phyloP scores from a whole-genome alignment of 1,140 invertebrate species.

The Anagrus nilaparvatae region DNA sequence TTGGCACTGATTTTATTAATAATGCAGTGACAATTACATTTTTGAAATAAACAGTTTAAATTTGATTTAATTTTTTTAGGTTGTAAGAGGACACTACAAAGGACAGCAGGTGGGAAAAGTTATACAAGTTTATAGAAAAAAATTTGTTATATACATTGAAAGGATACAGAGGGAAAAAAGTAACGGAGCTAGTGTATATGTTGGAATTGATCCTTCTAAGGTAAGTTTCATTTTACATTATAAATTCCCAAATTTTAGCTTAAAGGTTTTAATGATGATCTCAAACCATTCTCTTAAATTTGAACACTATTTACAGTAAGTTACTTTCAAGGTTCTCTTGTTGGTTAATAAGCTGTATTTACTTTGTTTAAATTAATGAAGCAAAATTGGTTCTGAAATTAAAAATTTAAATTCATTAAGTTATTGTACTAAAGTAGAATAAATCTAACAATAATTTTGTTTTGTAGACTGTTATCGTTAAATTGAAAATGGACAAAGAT shows the following conservation, averaged over 20 bases:
- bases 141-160: conserved; percentile 97
- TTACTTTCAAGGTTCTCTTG: conserved; percentile 30
- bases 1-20: conserved; percentile 42
- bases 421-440: neutral
- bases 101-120: conserved; percentile 98
- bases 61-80: conserved; percentile 44
- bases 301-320: conserved; percentile 18
- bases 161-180: conserved; percentile 97
- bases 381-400: conserved; percentile 33
- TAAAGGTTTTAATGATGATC: conserved; percentile 28
- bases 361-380: conserved; percentile 29
- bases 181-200: conserved; percentile 94
- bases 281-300: conserved; percentile 37
- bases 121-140: conserved; percentile 96
- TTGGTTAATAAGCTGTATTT: conserved; percentile 15
- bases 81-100: conserved; percentile 96
- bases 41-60: neutral
- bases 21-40: neutral
- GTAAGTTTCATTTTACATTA: conserved; percentile 44
- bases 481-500: conserved; percentile 98
- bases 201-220: conserved; percentile 98
- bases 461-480: conserved; percentile 90
- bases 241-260: conserved; percentile 1
- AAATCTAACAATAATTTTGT: conserved; percentile 7
- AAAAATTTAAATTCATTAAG: too few species aligned